A percentile compares a stretch with the other conserved stretches of the same genome.
Conservation (phyloP, 2,797 vertebrate genomes). For the Notoglanidium macrostoma region DNA sequence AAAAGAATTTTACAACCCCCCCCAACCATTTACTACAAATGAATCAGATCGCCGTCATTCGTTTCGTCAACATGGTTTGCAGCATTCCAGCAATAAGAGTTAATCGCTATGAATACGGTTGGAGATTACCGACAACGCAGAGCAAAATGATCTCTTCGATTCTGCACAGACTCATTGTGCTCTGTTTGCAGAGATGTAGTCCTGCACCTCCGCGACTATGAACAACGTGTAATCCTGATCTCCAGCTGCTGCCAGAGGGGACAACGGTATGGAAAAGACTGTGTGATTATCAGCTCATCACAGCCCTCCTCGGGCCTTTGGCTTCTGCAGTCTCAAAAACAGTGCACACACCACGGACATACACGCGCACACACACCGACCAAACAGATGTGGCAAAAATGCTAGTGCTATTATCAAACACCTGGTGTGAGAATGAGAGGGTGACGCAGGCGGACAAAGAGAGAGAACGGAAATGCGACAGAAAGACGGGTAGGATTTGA, state of each 20-base stretch:
- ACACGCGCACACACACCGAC: background rate
- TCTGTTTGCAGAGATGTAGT: background rate
- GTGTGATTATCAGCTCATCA: conserved; percentile 50
- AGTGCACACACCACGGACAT: background rate
- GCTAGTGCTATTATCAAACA: conserved; percentile 44
- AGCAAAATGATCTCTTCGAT: background rate
- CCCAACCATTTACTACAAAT: background rate
- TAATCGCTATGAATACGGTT: background rate
- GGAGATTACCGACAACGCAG: background rate
- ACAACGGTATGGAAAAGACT: conserved; percentile 10
- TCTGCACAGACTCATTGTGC: background rate
- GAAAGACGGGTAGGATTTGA: conserved; percentile 37
- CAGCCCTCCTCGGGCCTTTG: conserved; percentile 10
- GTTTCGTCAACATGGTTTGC: background rate
- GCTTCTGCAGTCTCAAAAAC: conserved; percentile 38
- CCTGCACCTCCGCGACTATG: background rate
- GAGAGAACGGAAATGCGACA: conserved; percentile 9
- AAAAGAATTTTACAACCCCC: no score
- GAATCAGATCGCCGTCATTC: no score
- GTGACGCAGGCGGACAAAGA: background rate
- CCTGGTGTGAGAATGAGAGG: conserved; percentile 38
- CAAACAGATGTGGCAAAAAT: conserved; percentile 56
- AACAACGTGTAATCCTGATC: conserved; percentile 18
- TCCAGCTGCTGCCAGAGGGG: conserved; percentile 19
- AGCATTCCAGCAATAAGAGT: no score